phyloP scores from a whole-genome alignment of 2,888 invertebrate species.

The Sesia apiformis region DNA sequence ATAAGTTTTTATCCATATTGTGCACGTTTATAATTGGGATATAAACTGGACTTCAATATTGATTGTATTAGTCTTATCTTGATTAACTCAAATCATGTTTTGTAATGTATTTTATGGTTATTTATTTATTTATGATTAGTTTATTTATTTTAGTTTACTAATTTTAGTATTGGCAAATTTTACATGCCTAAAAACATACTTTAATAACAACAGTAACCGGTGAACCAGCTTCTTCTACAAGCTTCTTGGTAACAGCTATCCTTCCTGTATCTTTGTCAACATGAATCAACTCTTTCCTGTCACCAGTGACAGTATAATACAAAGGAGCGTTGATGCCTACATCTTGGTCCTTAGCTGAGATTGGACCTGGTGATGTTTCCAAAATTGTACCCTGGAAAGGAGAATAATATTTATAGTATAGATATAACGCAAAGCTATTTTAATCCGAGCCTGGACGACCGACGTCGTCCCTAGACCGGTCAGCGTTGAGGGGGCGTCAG shows the following conservation, averaged over 20 bases:
- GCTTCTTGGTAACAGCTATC: slow-evolving; percentile 74
- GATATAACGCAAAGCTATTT: too few species aligned
- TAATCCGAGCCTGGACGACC: too few species aligned
- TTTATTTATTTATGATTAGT: not conserved
- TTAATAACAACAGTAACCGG: slow-evolving; percentile 88
- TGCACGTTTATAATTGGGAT: too few species aligned
- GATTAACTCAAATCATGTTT: too few species aligned
- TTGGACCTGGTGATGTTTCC: slow-evolving; percentile 80
- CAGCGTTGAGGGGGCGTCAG: too few species aligned
- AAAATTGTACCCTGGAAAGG: slow-evolving; percentile 74
- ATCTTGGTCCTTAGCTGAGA: slow-evolving; percentile 88
- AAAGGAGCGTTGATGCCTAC: slow-evolving; percentile 84
- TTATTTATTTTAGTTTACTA: too few species aligned
- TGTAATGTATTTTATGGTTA: not conserved
- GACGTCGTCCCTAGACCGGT: too few species aligned
- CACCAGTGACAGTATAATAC: slow-evolving; percentile 80
- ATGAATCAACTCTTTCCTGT: slow-evolving; percentile 74
- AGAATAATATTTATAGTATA: too few species aligned
- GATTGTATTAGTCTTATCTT: too few species aligned
- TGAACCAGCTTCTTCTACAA: slow-evolving; percentile 69
- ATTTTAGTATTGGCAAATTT: not conserved
- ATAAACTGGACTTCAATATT: too few species aligned
- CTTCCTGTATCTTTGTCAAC: slow-evolving; percentile 79
- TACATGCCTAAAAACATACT: slow-evolving; percentile 40
- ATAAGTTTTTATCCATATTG: too few species aligned